Conservation (phyloP, 2,888 invertebrate genomes). For the Tachina fera region DNA sequence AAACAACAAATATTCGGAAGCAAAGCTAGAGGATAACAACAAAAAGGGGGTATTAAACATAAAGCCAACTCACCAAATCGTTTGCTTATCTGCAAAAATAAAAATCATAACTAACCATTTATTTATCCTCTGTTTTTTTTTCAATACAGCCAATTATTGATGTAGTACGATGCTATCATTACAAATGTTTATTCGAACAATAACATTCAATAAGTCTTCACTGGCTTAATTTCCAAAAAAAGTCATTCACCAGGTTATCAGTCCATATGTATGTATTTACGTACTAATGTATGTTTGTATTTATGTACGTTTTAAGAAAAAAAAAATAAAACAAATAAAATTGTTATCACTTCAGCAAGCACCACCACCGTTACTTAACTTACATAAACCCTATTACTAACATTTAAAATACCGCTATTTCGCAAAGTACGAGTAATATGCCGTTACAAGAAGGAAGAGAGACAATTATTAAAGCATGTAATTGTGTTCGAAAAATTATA, state of each 20-base stretch:
- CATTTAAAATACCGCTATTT: constrained; percentile 63
- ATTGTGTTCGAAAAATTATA: constrained; percentile 37
- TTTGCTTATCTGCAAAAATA: constrained; percentile 39
- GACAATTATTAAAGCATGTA: background rate
- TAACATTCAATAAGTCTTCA: constrained; percentile 32
- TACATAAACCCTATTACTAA: constrained; percentile 30
- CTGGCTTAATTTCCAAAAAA: constrained; percentile 7
- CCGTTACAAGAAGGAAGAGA: constrained; percentile 39
- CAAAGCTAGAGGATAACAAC: constrained; percentile 40
- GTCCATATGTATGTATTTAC: constrained; percentile 8
- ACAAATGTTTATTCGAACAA: constrained; percentile 28
- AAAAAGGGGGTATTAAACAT: constrained; percentile 33
- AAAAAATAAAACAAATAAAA: background rate
- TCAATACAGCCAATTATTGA: constrained; percentile 50
- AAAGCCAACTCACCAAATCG: constrained; percentile 65
- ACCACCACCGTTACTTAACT: constrained; percentile 43
- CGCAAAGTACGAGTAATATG: constrained; percentile 26
- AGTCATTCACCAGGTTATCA: constrained; percentile 17
- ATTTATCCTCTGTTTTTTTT: constrained; percentile 26
- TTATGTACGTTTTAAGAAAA: background rate
- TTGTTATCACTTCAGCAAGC: constrained; percentile 24
- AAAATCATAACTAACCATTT: constrained; percentile 54
- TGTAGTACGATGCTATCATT: constrained; percentile 5
- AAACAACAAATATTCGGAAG: constrained; percentile 17
- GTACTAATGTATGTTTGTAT: too few species aligned